Evolutionary conservation across 2,888 invertebrate species (phyloP), one percentile per base, ranked within the genome.

Genomic region (Diplolepis rosae): DNA sequence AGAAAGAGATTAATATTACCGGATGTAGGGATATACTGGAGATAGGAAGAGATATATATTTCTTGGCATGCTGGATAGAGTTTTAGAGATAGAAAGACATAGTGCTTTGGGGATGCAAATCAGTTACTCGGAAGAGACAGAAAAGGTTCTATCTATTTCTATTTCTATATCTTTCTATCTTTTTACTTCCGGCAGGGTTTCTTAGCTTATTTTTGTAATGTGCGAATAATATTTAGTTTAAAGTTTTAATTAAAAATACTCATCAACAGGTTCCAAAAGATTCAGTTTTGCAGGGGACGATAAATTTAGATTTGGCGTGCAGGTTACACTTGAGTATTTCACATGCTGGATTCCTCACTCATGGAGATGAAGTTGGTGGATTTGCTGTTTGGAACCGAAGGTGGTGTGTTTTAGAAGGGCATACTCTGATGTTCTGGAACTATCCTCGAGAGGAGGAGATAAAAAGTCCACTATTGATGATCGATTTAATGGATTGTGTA

Each of bases 361-460:
- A 91, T 13, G 90, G 91, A 13, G 88, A 89, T 65, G 85, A 89
- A 18, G 77, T 75, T 2, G 87, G 86, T 4, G 85, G 87, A 2
- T 81, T 83, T 0, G 86, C 90, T 22, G 85, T 85, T 68, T 92
- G 92, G 92, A 91, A 91, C 81, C 88, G 90, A 0, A 87, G 90
- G 67, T 92, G 91, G 91, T 92, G 91, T 79, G 88, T 88, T 4
- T 81, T 92, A 6, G 84, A 89, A 27, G 90, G 89, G 0, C 85
- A 89, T 13, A 79, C 80, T 0, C 76, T 92, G 1, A 82, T 83
- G 24, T 89, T 91, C 45, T 92, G 91, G 90, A 90, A 90, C 66
- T 90, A 91, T 80, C 91, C 91, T 0, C 83, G 87, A 27, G 90
- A 90, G 56, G 88, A 86, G 70, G 86, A 84, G 27, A 83, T 85